Base-by-base conservation (phyloP, 2,797 vertebrate genomes). In the Rhynchotus rufescens region DNA sequence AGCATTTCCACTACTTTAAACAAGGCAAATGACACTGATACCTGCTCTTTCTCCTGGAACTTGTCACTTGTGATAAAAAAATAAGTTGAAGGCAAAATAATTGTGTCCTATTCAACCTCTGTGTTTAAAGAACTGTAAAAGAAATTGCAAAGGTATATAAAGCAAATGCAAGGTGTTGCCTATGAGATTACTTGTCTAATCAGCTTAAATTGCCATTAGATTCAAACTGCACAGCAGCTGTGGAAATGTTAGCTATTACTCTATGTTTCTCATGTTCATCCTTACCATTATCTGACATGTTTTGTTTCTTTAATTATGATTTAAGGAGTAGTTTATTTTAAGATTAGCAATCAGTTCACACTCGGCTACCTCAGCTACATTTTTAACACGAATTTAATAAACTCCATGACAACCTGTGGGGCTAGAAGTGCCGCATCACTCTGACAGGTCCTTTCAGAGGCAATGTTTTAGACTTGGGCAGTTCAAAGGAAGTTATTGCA, bases 41-140 rank as follows among this genome's bases (percentile, higher is more conserved):
- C 23, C 56, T 57, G 36, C 15, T 69, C 12, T 94, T 2, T 83
- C 60, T 93, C 44, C 47, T 90, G 64, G 60, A 92, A 93, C 23
- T 85, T 97, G 84, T 96, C 93, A 91, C 59, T 94, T 92, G 12
- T 40, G 67, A 87, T 80, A 91, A 79, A 38, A 64, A 78, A 84
- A 45, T 51, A 95, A 82, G 52, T 92, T 95, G 52, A 96, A 89
- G 40, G 40, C 6, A 95, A 97, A 96, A 74, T 92, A 94, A 93
- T 81, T 90, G 38, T 80, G 34, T 95, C 68, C 26, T 52, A 42
- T 89, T 96, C 87, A 94, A 95, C 51, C 23, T 94, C 89, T 93
- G 65, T 78, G 40, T 90, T 93, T 92, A 92, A 96, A 94, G 54
- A 81, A 72, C 30, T 83, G 36, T 84, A 86, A 80, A 62, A 91